These are phyloP conservation scores for Lagopus leucura DNA, from an alignment of 2,113 vertebrate species.

Conservation along the genomic window DNA sequence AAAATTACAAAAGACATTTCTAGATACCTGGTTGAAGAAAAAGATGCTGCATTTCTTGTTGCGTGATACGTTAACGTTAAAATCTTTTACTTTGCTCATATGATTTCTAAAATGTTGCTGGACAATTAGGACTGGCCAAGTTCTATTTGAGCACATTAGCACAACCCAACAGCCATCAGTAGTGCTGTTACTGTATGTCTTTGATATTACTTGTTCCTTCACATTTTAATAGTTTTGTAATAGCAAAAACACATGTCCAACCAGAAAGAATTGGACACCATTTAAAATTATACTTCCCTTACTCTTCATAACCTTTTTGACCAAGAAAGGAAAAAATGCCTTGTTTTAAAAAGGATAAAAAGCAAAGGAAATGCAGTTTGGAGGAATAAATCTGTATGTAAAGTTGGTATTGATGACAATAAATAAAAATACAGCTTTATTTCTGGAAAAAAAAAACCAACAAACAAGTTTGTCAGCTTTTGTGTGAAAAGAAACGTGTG, in stretches of 20 bases:
- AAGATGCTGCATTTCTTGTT: slow-evolving; percentile 67
- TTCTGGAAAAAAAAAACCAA: slow-evolving; percentile 64
- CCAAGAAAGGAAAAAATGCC: not conserved
- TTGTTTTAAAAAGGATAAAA: not conserved
- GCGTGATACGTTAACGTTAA: slow-evolving; percentile 54
- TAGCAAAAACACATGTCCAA: slow-evolving; percentile 43
- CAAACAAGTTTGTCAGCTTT: slow-evolving; percentile 66
- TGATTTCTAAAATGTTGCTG: slow-evolving; percentile 67
- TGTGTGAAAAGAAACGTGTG: slow-evolving; percentile 40
- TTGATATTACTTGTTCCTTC: slow-evolving; percentile 70
- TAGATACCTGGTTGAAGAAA: not conserved
- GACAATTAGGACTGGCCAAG: slow-evolving; percentile 39
- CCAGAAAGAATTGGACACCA: not conserved
- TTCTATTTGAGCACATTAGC: slow-evolving; percentile 65
- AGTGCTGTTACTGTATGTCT: slow-evolving; percentile 74
- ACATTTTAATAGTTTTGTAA: slow-evolving; percentile 74
- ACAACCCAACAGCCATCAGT: slow-evolving; percentile 59
- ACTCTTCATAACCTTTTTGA: slow-evolving; percentile 65
- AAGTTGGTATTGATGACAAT: slow-evolving; percentile 57
- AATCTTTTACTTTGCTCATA: slow-evolving; percentile 69
- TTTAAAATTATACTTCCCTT: slow-evolving; percentile 19
- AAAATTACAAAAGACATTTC: slow-evolving; percentile 11
- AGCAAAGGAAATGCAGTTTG: slow-evolving; percentile 54
- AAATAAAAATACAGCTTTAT: slow-evolving; percentile 74
- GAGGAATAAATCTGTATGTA: slow-evolving; percentile 65